Base-by-base conservation (phyloP, 2,888 invertebrate species). In the Geophilus truncorum region DNA sequence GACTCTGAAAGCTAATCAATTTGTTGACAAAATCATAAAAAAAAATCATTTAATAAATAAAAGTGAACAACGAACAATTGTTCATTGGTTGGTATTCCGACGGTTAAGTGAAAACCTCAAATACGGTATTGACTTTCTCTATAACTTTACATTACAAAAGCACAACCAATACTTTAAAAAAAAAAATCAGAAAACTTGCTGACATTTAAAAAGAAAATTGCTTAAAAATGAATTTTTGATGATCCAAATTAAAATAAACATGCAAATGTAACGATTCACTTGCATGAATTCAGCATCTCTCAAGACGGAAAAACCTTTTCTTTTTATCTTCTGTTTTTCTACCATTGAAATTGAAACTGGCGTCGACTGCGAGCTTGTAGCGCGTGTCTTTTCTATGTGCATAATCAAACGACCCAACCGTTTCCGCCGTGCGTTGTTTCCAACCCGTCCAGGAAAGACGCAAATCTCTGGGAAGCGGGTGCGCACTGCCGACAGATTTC, bases 391-490 rank as follows among this genome's bases (percentile, higher is more conserved):
- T 70, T 70, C 70, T 15, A 70, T 70, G 70, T 23, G 70, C 70
- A 70, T 70, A 70, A 70, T 70, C 70, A 70, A 70, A 70, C 70
- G 70, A 70, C 25, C 70, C 23, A 70, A 70, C 70, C 70, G 70
- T 70, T 70, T 70, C 70, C 70, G 70, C 70, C 28, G 70, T 70
- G 70, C 70, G 70, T 70, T 70, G 70, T 70, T 70, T 70, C 25
- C 70, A 28, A 70, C 70, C 70, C 70, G 70, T 70, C 70, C 70
- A 70, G 70, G 70, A 70, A 70, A 70, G 70, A 70, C 70, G 70
- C 70, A 70, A 70, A 70, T 70, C 70, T 70, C 70, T 70, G 70
- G 70, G 70, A 70, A 70, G 70, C 70, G 70, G 70, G 70, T 70
- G 70, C 70, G 70, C 70, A 70, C 70, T 70, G 70, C 70, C 70